Evolutionary conservation across 2,113 vertebrate genomes (phyloP).

Genomic region (Pseudolaguvia tuberculata): DNA sequence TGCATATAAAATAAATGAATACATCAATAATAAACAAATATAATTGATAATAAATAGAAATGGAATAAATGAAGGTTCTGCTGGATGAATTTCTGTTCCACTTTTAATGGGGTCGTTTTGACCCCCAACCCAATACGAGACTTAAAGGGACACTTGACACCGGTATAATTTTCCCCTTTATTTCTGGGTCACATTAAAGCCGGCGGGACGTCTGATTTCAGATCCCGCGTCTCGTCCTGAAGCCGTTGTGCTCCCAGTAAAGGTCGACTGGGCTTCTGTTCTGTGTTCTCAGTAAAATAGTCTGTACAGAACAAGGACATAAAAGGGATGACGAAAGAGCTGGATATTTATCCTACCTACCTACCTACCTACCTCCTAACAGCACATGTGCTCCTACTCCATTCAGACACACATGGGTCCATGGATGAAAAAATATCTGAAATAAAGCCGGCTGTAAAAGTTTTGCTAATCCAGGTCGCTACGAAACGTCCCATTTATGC

Average conservation of each 20-base stretch:
- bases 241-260: not conserved
- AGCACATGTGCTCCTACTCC: too few relatives aligned
- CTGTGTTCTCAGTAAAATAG: not conserved
- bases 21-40: not conserved
- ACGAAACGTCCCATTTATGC: not conserved
- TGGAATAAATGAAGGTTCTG: not conserved
- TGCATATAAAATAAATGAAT: too few relatives aligned
- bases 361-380: not conserved
- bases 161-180: not conserved
- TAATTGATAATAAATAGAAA: not conserved
- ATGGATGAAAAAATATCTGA: not conserved
- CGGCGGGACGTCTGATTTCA: constrained; percentile 4
- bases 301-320: constrained; percentile 8
- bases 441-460: not conserved
- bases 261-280: not conserved
- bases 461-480: not conserved
- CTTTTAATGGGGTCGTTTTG: constrained; percentile 3
- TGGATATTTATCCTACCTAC: not conserved
- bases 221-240: not conserved
- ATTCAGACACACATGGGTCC: not conserved
- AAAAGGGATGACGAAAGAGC: not conserved
- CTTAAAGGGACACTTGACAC: not conserved
- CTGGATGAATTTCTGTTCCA: not conserved
- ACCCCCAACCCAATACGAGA: not conserved
- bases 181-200: constrained; percentile 17